Evolutionary conservation across 2,888 invertebrate species (phyloP), one percentile per base, ranked within the genome.

Genomic region (Dusona sp.): DNA sequence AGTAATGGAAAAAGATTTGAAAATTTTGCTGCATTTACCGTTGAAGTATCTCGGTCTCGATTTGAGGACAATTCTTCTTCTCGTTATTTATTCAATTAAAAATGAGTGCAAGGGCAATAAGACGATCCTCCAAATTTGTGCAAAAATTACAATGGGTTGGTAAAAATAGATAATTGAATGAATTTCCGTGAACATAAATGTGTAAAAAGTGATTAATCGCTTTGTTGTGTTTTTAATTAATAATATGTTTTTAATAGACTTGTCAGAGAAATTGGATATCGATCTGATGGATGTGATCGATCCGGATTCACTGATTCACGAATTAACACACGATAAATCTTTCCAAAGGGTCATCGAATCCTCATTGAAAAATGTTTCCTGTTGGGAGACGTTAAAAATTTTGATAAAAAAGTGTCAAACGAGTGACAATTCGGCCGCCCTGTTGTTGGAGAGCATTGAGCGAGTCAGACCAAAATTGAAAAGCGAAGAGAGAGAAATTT

Each of bases 381-480:
- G 89, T 2, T 89, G 90, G 54, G 68, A 83, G n/a, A 78, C 61
- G 45, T 89, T 90, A 74, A 88, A 90, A 70, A 70, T 45, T 65
- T 90, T 86, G 9, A 73, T 85, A 54, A 85, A 87, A 75, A 84
- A 74, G 36, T 82, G 77, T 86, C 77, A 77, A 84, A 79, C 77
- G 38, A 79, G 86, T 78, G 79, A 87, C 79, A 54, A 86, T 22
- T 79, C 74, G 33, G 75, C 80, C n/a, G 87, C 85, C 2, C 87
- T 88, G 48, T 73, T 94, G 36, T 78, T 94, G 73, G 90, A 90
- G 36, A 91, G 91, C 65, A 87, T 92, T 16, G 92, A 92, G 9
- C 89, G 83, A 57, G 73, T 90, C 19, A 92, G 86, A 79, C 74
- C 88, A 57, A 92, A 92, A 82, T 86, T 91, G 33, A 88, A 83